Conservation (phyloP, 1,140 invertebrate genomes). For the Aphelinus certus region DNA sequence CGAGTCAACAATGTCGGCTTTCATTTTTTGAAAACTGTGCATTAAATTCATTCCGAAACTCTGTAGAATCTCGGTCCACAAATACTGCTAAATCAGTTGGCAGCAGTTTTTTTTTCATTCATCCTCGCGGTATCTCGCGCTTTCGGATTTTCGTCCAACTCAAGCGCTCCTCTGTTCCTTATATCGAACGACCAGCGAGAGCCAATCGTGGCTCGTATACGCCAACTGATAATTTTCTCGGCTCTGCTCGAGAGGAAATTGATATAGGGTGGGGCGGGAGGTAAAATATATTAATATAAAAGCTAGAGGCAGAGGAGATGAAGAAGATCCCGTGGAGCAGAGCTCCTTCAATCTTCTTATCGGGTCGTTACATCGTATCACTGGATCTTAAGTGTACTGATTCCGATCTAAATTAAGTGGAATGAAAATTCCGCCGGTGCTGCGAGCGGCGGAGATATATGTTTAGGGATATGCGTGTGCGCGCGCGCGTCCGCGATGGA, state of each 20-base stretch:
- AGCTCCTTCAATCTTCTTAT: constrained; percentile 22
- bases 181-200: too few species aligned
- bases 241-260: constrained; percentile 9
- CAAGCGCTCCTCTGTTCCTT: too few species aligned
- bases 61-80: too few species aligned
- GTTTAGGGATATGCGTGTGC: neutral
- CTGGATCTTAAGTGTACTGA: constrained; percentile 2
- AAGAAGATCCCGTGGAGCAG: neutral
- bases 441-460: neutral
- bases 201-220: too few species aligned
- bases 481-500: too few species aligned
- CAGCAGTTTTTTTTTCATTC: too few species aligned
- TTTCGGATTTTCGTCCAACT: too few species aligned
- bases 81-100: too few species aligned
- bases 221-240: constrained; percentile 23
- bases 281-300: constrained; percentile 23
- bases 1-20: too few species aligned
- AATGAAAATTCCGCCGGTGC: constrained; percentile 6
- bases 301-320: neutral
- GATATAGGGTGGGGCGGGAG: constrained; percentile 1
- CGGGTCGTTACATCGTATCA: constrained; percentile 21
- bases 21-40: too few species aligned
- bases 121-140: too few species aligned
- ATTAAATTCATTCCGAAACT: too few species aligned
- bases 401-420: neutral